Conservation (phyloP, 2,888 invertebrate species). For the Crossocerus cetratus region DNA sequence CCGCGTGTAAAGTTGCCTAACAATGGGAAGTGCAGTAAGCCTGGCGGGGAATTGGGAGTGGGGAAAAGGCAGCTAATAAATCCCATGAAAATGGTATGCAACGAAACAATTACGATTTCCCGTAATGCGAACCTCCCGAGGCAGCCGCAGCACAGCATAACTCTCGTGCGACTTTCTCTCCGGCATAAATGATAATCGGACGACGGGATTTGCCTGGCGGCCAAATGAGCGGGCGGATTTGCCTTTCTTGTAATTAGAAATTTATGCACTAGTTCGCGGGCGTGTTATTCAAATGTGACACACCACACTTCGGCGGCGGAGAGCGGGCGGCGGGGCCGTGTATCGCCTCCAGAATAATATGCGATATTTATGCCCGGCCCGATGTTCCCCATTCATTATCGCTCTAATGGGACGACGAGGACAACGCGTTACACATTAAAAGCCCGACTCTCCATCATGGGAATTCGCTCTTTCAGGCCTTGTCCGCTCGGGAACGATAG, state of each 20-base stretch:
- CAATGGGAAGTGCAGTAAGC: background rate
- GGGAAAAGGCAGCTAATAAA: background rate
- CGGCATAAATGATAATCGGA: slow-evolving; percentile 37
- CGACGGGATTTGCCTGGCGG: slow-evolving; percentile 8
- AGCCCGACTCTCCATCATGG: slow-evolving; percentile 16
- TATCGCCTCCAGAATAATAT: slow-evolving; percentile 60
- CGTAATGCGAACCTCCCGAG: background rate
- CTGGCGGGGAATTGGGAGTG: background rate
- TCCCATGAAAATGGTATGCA: background rate
- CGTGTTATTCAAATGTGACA: slow-evolving; percentile 76
- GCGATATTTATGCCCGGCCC: slow-evolving; percentile 60
- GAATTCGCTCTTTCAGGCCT: slow-evolving; percentile 5
- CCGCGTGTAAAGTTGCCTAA: background rate
- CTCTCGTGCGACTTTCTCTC: too few relatives aligned
- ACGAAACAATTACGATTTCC: background rate
- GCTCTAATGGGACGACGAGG: slow-evolving; percentile 62
- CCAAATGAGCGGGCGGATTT: slow-evolving; percentile 44
- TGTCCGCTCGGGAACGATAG: background rate
- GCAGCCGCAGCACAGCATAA: too few relatives aligned
- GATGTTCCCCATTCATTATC: slow-evolving; percentile 67
- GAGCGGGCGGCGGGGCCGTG: slow-evolving; percentile 47
- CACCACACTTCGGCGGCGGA: slow-evolving; percentile 56
- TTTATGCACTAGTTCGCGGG: slow-evolving; percentile 74
- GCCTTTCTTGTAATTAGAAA: slow-evolving; percentile 75
- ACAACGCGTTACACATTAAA: slow-evolving; percentile 55